These are phyloP conservation scores for Amiota minor DNA, from an alignment of 2,888 invertebrate genomes.

Conservation along the genomic window DNA sequence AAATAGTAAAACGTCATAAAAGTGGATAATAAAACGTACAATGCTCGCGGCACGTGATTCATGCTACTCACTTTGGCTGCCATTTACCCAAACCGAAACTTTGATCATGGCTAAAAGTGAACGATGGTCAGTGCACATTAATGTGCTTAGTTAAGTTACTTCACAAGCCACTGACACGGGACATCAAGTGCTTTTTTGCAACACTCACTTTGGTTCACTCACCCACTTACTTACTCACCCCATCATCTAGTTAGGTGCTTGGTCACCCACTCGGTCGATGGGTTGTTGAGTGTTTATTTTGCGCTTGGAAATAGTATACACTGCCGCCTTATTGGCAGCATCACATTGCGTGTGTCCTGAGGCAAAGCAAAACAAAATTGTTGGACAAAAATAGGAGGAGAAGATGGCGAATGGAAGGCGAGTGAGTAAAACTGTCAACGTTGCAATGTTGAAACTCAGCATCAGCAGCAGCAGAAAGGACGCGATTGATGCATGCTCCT, in stretches of 20 bases:
- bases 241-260: neutral
- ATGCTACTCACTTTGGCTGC: slow-evolving; percentile 52
- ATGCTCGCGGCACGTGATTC: slow-evolving; percentile 60
- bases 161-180: neutral
- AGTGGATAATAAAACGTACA: slow-evolving; percentile 63
- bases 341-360: neutral
- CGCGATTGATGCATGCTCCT: slow-evolving; percentile 19
- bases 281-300: slow-evolving; percentile 13
- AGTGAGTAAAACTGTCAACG: slow-evolving; percentile 18
- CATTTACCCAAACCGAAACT: slow-evolving; percentile 35
- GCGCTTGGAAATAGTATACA: neutral
- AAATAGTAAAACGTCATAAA: slow-evolving; percentile 44
- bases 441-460: neutral
- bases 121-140: neutral
- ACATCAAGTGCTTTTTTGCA: neutral
- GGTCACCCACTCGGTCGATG: neutral
- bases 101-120: slow-evolving; percentile 9
- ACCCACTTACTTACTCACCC: neutral
- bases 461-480: neutral
- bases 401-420: neutral
- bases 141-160: neutral
- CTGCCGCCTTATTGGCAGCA: neutral
- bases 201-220: neutral
- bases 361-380: neutral
- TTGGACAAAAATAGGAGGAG: neutral